Evolutionary conservation across 2,888 invertebrate species (phyloP), one percentile per base, ranked within the genome.

Genomic region (Machimus atricapillus): DNA sequence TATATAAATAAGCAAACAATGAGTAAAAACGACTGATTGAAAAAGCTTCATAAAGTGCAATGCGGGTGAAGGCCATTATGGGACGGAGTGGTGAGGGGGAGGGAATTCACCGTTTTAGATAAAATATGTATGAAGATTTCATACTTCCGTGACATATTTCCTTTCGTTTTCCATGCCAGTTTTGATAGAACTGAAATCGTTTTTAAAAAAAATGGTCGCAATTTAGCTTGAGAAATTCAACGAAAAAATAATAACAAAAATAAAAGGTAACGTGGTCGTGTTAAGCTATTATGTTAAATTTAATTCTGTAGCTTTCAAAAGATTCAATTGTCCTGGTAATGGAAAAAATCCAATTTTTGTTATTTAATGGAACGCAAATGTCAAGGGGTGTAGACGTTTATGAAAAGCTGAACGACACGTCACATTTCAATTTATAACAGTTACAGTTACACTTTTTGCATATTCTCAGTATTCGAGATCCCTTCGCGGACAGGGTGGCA

Each of bases 361-460:
- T 9, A 66, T 37, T 83, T 40, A 83, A 83, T 83, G 83, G 40
- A 58, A 66, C 83, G 83, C 66, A 73, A 83, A 83, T 31, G 83
- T 83, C 83, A 83, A 83, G 83, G 73, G 83, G 66, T 19, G 37
- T n/a, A 58, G 27, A 66, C 40, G 27, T 37, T 37, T 37, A 16
- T 66, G 40, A 73, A 40, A 52, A 19, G 23, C 66, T 58, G 27
- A 66, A 16, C 58, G 9, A 14, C 19, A 83, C 83, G 73, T 37
- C 73, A 83, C 73, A 83, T 66, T 66, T 86, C 66, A 73, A 77
- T 73, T 27, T 77, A 58, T 77, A 82, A 87, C 86, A 79, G 87
- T 86, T 76, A 58, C 87, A 86, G 40, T 87, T 77, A 31, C 58
- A 40, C 76, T 40, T 86, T 86, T 87, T 82, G 58, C 40, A 37